Percentiles rank a stretch among this genome's conserved stretches.
Conservation (phyloP, 2,113 vertebrate genomes). For the Urocynchramus pylzowi region DNA sequence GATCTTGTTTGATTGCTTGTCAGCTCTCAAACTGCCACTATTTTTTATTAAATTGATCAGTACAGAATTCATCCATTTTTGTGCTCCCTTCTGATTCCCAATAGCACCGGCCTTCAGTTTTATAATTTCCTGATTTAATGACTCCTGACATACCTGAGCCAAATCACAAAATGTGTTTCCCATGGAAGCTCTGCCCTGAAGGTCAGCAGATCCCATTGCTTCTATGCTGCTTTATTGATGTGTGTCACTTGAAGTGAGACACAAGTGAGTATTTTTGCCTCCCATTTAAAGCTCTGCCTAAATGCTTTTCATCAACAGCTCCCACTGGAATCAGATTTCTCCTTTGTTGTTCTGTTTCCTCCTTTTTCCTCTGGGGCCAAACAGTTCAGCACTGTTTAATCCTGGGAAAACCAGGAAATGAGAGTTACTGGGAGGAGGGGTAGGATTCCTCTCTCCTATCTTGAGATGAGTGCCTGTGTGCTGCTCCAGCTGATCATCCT, state of each 20-base stretch:
- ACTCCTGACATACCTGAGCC: not conserved
- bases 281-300: not conserved
- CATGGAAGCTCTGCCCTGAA: not conserved
- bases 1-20: not conserved
- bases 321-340: not conserved
- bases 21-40: not conserved
- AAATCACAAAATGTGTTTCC: not conserved
- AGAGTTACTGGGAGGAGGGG: not conserved
- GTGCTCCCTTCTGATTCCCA: not conserved
- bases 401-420: not conserved
- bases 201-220: accelerated
- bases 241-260: not conserved
- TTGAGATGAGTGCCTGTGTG: not conserved
- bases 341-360: not conserved
- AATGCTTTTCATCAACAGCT: not conserved
- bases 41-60: not conserved
- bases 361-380: not conserved
- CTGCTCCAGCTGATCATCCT: not conserved
- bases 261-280: not conserved
- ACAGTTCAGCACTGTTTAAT: not conserved
- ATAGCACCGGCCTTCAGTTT: not conserved
- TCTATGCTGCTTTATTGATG: not conserved
- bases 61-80: not conserved
- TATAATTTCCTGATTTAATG: not conserved
- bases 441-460: not conserved